Evolutionary conservation across 2,797 vertebrate species (phyloP).

Genomic region (Uromys caudimaculatus): DNA sequence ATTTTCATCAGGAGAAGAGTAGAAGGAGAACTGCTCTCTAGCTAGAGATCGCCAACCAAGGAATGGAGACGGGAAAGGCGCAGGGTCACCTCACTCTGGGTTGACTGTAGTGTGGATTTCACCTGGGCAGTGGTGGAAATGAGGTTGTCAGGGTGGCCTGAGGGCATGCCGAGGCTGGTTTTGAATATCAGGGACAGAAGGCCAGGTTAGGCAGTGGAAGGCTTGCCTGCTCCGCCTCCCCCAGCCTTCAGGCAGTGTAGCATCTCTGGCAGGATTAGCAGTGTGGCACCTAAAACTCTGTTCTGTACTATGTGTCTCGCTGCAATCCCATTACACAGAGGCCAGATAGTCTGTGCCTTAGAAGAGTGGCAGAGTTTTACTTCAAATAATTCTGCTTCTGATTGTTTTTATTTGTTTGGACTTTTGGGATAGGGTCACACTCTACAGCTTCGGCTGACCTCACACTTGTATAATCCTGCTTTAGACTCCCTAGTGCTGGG

Average conservation of each 20-base stretch:
- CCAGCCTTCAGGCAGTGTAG: no score
- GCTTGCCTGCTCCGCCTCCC: background rate
- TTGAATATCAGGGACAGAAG: slow-evolving; percentile 12
- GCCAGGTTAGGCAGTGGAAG: background rate
- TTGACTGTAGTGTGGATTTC: slow-evolving; percentile 21
- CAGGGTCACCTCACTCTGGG: background rate
- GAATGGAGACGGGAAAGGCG: no score
- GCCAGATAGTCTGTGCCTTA: background rate
- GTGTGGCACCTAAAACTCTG: background rate
- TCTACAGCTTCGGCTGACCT: background rate
- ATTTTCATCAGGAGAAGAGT: background rate
- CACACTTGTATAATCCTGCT: background rate
- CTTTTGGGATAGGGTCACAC: background rate
- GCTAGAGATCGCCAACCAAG: background rate
- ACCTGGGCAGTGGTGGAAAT: background rate
- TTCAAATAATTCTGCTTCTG: background rate
- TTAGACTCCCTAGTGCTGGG: background rate
- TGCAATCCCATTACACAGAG: background rate
- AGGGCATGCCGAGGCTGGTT: background rate
- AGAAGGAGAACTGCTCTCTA: background rate
- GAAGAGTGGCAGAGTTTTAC: background rate
- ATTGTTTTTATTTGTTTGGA: background rate
- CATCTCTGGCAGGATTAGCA: background rate
- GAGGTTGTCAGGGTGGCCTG: background rate
- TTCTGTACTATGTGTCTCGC: background rate